A percentile compares a stretch with the other conserved stretches of the same genome.
Conservation (phyloP, 1,140 invertebrate genomes). For the Semibalanus balanoides region DNA sequence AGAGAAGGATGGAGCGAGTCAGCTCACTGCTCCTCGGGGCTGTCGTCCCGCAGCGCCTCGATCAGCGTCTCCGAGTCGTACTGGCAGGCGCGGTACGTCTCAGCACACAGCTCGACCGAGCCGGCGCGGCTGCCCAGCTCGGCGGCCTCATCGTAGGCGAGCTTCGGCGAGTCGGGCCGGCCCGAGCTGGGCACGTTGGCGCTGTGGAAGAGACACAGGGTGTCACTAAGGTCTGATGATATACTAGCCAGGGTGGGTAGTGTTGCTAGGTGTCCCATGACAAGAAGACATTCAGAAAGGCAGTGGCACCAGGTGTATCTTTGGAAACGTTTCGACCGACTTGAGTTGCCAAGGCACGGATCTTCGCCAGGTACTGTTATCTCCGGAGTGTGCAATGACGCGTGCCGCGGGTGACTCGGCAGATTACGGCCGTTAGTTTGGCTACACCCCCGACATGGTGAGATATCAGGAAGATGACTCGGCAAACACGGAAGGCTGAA, state of each 20-base stretch:
- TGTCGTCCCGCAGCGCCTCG: conserved; percentile 5
- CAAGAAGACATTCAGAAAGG: not conserved
- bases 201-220: not conserved
- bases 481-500: too few species aligned
- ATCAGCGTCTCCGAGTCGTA: conserved; percentile 13
- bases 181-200: not conserved
- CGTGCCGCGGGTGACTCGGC: too few species aligned
- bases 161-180: not conserved
- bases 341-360: too few species aligned
- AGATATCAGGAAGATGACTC: too few species aligned
- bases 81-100: conserved; percentile 13
- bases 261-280: too few species aligned
- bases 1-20: too few species aligned
- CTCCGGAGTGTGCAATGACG: too few species aligned
- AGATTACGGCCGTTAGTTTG: too few species aligned
- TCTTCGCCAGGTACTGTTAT: too few species aligned
- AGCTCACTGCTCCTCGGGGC: not conserved
- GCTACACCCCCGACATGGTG: too few species aligned
- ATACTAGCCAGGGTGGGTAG: too few species aligned
- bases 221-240: not conserved
- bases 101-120: conserved; percentile 9
- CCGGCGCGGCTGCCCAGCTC: conserved; percentile 11
- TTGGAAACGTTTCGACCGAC: not conserved
- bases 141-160: conserved; percentile 12
- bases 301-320: not conserved